These are phyloP conservation scores for Todus mexicanus DNA, from an alignment of 2,797 vertebrate genomes.

Conservation along the genomic window DNA sequence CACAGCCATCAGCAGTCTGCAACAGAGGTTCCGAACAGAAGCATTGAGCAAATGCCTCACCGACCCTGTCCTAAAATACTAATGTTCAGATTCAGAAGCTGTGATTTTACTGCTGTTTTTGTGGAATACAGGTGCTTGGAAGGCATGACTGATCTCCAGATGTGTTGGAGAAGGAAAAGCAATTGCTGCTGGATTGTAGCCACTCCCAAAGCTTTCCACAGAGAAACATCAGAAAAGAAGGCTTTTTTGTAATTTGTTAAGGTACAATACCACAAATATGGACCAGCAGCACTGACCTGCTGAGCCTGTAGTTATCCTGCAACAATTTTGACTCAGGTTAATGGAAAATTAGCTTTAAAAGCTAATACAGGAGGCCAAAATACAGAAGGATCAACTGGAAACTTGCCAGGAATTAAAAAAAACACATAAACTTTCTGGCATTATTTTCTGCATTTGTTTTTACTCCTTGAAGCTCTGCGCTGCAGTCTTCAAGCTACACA, in stretches of 20 bases:
- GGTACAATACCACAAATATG: not conserved
- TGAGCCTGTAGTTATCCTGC: not conserved
- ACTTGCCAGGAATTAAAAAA: not conserved
- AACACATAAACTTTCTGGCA: not conserved
- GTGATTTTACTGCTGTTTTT: not conserved
- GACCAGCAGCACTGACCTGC: not conserved
- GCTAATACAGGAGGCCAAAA: not conserved
- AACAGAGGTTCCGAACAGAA: not conserved
- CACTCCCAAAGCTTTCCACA: not conserved
- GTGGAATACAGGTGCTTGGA: not conserved
- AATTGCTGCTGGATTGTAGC: not conserved
- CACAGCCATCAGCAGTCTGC: not conserved
- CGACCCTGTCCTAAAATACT: not conserved
- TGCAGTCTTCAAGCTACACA: not conserved
- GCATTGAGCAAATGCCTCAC: not conserved
- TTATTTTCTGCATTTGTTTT: not conserved
- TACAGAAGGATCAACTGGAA: not conserved
- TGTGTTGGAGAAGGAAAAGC: not conserved
- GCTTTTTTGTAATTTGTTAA: not conserved
- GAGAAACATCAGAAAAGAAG: not conserved
- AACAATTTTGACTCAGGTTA: not conserved
- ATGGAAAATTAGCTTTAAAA: not conserved
- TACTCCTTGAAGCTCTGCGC: not conserved
- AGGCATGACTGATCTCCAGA: not conserved
- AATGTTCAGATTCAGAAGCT: not conserved